Evolutionary conservation across 92 coral and sea anemone species (phyloP), one percentile per base, ranked within the genome.

Genomic region (Heteractis magnifica): DNA sequence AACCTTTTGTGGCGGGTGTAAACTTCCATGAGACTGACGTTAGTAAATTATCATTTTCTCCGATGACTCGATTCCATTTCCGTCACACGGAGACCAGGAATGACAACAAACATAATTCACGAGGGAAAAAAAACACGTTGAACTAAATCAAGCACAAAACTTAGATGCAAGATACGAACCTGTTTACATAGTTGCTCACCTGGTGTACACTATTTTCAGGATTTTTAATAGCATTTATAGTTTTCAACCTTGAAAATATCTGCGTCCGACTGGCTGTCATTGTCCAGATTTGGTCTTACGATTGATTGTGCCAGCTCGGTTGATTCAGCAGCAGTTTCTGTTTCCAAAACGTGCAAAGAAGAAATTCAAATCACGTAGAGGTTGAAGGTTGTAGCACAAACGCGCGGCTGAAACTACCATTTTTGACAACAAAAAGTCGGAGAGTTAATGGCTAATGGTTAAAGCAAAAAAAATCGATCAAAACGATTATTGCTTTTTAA

Each of bases 1-100:
- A 34, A 62, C 70, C 70, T 62, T 62, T 16, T 62, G 70, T 18
- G 14, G 70, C 70, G 70, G 70, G 70, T 62, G 70, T 62, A 20
- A 62, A 62, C 70, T 62, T 62, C 70, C 26, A 58, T 58, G 5
- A 5, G 6, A 20, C 70, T 62, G 26, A 62, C 70, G 70, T 62
- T 62, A 62, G 70, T n/a, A 18, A 62, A 62, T 6, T 62, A 23
- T 62, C 70, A 62, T 62, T 10, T 23, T 23, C 18, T 62, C 21
- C 26, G 18, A 18, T 62, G 26, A 62, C 70, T 62, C 70, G 15
- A 62, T 6, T n/a, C 70, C 44, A 18, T 18, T 62, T 62, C 70
- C 70, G 70, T 62, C 70, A 62, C 70, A 16, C 23, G 12, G 6
- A 62, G 70, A 3, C 70, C 70, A 18, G 70, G 23, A 62, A 62